phyloP scores from a whole-genome alignment of 2,797 vertebrate genomes.

The Centroberyx gerrardi region DNA sequence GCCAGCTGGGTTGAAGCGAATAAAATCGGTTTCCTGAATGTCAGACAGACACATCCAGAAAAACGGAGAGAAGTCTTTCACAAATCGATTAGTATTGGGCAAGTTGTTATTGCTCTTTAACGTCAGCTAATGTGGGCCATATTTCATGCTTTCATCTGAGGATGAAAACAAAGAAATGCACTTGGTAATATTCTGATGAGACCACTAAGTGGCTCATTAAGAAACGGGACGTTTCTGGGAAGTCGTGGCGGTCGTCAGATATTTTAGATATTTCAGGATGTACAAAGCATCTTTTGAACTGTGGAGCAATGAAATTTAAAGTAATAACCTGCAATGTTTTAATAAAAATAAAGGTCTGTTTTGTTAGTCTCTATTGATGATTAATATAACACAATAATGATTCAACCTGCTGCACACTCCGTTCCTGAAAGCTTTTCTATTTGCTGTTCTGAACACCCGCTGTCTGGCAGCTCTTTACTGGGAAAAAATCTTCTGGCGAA shows the following conservation, averaged over 20 bases:
- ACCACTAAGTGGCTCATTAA: not conserved
- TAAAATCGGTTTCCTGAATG: not conserved
- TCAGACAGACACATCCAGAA: not conserved
- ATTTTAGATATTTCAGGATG: not conserved
- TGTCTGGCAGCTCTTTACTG: no score
- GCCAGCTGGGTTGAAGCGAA: no score
- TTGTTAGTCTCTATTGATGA: not conserved
- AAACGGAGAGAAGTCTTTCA: no score
- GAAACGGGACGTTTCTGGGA: constrained; percentile 1
- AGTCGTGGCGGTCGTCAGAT: not conserved
- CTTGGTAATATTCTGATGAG: not conserved
- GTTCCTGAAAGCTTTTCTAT: no score
- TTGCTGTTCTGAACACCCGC: no score
- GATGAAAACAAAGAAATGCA: not conserved
- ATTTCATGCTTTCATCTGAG: no score
- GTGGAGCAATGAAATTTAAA: not conserved
- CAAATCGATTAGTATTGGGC: not conserved
- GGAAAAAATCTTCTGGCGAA: no score
- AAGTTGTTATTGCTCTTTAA: constrained; percentile 7
- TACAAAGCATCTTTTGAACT: not conserved
- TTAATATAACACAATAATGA: no score
- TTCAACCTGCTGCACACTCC: no score
- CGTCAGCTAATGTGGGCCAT: no score
- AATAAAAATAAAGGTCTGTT: not conserved
- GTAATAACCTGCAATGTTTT: no score